These are phyloP conservation scores for Aleiodes testaceus DNA, from an alignment of 2,888 invertebrate genomes.

Conservation along the genomic window DNA sequence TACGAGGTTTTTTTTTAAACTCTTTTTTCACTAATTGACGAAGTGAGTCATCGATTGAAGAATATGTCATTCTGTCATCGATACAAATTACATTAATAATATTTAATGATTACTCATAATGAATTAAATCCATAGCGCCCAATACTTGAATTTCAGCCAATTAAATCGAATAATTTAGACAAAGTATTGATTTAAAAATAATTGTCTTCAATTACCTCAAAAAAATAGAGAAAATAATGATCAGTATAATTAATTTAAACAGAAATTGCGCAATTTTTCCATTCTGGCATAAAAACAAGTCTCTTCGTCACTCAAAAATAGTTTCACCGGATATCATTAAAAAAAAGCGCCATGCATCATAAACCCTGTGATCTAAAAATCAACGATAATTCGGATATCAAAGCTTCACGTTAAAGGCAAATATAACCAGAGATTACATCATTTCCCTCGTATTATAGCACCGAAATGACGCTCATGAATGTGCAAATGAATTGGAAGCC, in stretches of 20 bases:
- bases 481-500: conserved; percentile 10
- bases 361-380: conserved; percentile 31
- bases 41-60: neutral
- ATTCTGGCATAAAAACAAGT: conserved; percentile 15
- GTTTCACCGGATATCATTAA: conserved; percentile 22
- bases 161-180: conserved; percentile 2
- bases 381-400: conserved; percentile 33
- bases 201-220: no score
- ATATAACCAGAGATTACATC: neutral
- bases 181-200: no score
- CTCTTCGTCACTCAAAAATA: conserved; percentile 24
- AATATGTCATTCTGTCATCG: conserved; percentile 4
- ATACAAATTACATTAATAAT: neutral
- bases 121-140: neutral
- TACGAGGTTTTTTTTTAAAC: neutral
- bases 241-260: no score
- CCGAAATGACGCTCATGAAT: neutral
- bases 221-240: no score
- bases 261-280: neutral
- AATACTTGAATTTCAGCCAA: conserved; percentile 8
- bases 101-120: conserved; percentile 2
- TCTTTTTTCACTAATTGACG: neutral
- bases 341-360: conserved; percentile 5
- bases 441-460: neutral
- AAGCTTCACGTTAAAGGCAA: conserved; percentile 6